Evolutionary conservation across 92 coral and sea anemone species (phyloP), one percentile per base, ranked within the genome.

Genomic region (Phenganax stokvisi): DNA sequence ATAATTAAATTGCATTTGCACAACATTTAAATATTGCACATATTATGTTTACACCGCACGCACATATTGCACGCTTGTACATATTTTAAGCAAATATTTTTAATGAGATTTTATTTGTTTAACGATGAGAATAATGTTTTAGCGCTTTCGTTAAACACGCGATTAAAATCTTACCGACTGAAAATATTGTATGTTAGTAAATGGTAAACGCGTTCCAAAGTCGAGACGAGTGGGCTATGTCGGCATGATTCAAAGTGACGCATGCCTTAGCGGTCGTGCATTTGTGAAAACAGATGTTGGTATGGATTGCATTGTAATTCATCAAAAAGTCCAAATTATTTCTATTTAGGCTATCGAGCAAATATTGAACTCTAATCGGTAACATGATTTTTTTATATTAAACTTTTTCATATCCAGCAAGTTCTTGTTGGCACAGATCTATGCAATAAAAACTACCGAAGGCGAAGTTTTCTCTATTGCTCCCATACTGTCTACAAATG

Each of bases 151-250:
- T 62, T 27, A 12, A 63, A 11, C 59, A 54, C 63, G 28, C 61
- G 58, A 79, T 51, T 52, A 51, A 47, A 79, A 79, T 53, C 37
- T 62, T 11, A 79, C 16, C 31, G 61, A 79, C 55, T 63, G 72
- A 79, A 62, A 62, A 64, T 62, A 30, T 37, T 51, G 20, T 62
- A 77, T 47, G 28, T 51, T 63, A 9, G 52, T 51, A 79, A 79
- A 62, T 79, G 51, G 57, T 52, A 65, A 59, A 44, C 74, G 69
- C 83, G 83, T 79, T 79, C 83, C 83, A 79, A 79, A 54, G 83
- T 79, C 83, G 83, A 79, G 83, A 79, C 83, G 74, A 79, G 62
- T 65, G 83, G 83, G 74, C 83, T 79, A 12, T 62, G 83, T 79
- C 83, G 83, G 83, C 83, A 64, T 25, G 47, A 79, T 65, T 79